Evolutionary conservation across 2,113 vertebrate genomes (phyloP), one percentile per base, ranked within the genome.

Genomic region (Suricata suricatta): DNA sequence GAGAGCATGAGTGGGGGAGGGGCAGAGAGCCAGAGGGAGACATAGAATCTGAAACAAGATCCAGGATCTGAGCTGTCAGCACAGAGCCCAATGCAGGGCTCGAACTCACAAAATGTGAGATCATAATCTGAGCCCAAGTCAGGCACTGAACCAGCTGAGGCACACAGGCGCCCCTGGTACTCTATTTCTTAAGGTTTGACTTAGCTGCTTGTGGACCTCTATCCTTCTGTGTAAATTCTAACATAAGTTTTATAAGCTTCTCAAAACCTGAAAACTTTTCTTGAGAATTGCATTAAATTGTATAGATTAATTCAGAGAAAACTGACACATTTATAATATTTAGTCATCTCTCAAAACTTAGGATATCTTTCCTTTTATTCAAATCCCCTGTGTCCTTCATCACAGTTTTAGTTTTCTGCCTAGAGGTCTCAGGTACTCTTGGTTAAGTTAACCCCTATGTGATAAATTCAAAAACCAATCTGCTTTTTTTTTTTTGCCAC

Each of bases 351-450:
- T 3, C 82, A 91, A 74, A 66, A 15, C 72, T 92, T 77, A 31
- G 35, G 82, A n/a, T 60, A 6, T 74, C 77, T 72, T 96, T 88
- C 25, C 47, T 31, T 89, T 85, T 95, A 66, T 82, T 95, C 29
- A 92, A 11, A 92, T 54, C 3, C 38, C 9, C 25, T 63, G 7
- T n/a, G 17, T 79, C 38, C 52, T 97, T 92, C 66, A 13, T 84
- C 88, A 90, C 31, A 35, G 14, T 95, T 93, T 74, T 66, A 41
- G 33, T 86, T 97, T 81, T 95, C 64, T 93, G 5, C 44, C 35
- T 82, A 68, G 35, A 88, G 33, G 31, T 74, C 69, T 76, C 91
- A 4, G 72, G 31, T 83, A 25, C 82, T 94, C 52, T 92, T 90
- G n/a, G 44, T 74, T 92, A 69, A 44, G 19, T 86, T 96, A 90